A percentile compares a stretch with the other conserved stretches of the same genome.
Conservation (phyloP, 2,888 invertebrate species). For the Nebria brevicollis region DNA sequence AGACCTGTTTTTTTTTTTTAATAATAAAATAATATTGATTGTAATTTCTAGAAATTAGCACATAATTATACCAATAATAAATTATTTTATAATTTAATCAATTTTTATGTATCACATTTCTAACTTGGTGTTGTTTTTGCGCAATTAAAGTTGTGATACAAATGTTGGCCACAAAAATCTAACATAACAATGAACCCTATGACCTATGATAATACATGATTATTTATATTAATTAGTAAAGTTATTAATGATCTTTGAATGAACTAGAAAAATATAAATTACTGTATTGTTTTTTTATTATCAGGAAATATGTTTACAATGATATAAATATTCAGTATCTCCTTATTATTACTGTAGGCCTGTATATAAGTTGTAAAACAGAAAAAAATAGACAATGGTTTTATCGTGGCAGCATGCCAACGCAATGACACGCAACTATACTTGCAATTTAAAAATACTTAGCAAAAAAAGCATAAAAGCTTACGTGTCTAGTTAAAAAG, state of each 20-base stretch:
- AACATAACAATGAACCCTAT: neutral
- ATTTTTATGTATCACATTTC: too few relatives aligned
- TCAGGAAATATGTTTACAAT: constrained; percentile 7
- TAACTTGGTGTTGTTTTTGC: too few relatives aligned
- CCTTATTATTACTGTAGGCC: neutral
- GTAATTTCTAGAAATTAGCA: too few relatives aligned
- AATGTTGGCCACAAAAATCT: too few relatives aligned
- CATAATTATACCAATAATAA: too few relatives aligned
- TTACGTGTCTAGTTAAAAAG: neutral
- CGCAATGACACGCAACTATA: neutral
- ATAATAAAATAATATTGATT: too few relatives aligned
- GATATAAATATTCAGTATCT: neutral
- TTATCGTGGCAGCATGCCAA: neutral
- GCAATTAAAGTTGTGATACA: too few relatives aligned
- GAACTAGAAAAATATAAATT: constrained; percentile 5
- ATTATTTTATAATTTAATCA: too few relatives aligned
- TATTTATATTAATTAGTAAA: neutral
- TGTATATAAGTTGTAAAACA: neutral
- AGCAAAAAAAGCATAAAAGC: neutral
- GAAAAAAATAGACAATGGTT: neutral
- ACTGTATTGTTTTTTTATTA: constrained; percentile 4
- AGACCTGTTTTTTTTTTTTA: too few relatives aligned
- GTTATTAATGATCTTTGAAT: neutral
- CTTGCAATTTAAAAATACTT: neutral
- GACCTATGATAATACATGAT: neutral